Evolutionary conservation across 1,140 invertebrate species (phyloP).

Genomic region (Bombus picipes): DNA sequence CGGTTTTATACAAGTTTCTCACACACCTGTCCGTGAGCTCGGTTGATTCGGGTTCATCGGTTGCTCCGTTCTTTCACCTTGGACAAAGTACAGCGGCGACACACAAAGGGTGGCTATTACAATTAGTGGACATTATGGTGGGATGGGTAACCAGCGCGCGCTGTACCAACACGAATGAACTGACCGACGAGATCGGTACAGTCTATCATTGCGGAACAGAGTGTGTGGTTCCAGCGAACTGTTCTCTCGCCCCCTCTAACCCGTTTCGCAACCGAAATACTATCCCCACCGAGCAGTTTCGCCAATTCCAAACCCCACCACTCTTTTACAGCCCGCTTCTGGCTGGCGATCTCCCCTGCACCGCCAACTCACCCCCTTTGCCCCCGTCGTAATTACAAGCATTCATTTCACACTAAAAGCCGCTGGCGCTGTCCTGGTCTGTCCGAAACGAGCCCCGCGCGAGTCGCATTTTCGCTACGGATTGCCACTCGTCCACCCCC

Average conservation of each 20-base stretch:
- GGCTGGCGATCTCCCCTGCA: not conserved
- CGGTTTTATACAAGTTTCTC: too few relatives aligned
- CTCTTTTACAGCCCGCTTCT: constrained; percentile 4
- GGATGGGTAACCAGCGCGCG: constrained; percentile 33
- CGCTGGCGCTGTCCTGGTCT: constrained; percentile 46
- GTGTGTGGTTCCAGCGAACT: constrained; percentile 55
- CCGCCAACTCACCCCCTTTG: constrained; percentile 7
- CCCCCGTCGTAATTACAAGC: constrained; percentile 70
- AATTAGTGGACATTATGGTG: constrained; percentile 68
- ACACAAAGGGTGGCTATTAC: constrained; percentile 67
- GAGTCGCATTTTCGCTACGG: constrained; percentile 68
- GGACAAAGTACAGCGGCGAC: constrained; percentile 22
- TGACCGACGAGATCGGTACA: constrained; percentile 45
- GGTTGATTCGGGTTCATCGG: constrained; percentile 11
- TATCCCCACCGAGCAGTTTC: constrained; percentile 35
- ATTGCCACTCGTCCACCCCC: constrained; percentile 58
- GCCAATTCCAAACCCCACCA: constrained; percentile 1
- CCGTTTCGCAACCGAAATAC: constrained; percentile 36
- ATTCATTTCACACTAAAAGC: constrained; percentile 72
- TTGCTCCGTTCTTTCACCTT: constrained; percentile 52
- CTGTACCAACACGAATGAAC: constrained; percentile 51
- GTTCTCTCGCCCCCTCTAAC: constrained; percentile 12
- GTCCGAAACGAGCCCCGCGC: constrained; percentile 69
- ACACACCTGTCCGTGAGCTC: not conserved
- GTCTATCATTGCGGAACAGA: constrained; percentile 63